Evolutionary conservation across 2,113 vertebrate species (phyloP), one percentile per base, ranked within the genome.

Genomic region (Columba janthina): DNA sequence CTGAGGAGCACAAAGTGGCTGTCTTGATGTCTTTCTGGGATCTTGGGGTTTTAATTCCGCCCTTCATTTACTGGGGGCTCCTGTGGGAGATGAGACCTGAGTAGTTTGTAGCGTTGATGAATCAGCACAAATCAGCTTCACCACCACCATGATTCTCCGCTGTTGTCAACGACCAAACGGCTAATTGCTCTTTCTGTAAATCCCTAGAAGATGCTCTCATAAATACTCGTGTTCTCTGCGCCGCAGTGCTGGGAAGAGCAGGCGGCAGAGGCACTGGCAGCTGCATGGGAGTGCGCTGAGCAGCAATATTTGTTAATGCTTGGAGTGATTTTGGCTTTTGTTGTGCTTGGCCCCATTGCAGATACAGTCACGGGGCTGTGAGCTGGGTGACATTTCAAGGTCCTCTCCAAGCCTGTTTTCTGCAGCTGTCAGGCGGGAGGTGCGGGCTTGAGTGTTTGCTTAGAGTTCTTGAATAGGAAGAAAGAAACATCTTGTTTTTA

Each of bases 261-360:
- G 91, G 66, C 64, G 0, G 88, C 88, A 66, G 88, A 54, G 83
- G 58, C 0, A 3, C 82, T 85, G 82, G 89, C 96, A 96, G 90
- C 90, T 88, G 87, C 32, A 12, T 2, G 5, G 82, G 70, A 92
- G 72, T 69, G 69, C 21, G 1, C 54, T 12, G 42, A 91, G 70
- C 81, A 74, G 46, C 92, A 95, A 53, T 93, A 75, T 92, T 95
- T 94, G 78, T 90, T 94, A 69, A 96, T 74, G 67, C 85, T 92
- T 67, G 62, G 88, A 96, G 76, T 88, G 88, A 48, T 93, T 92
- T 80, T 88, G 85, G 75, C 67, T 94, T 77, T 71, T 73, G 71
- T 91, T 77, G 61, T 86, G 65, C 64, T 80, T 95, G 90, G 95
- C 82, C 78, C 38, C 1, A 0, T 34, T 66, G 44, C 91, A 62